Base-by-base conservation (phyloP, 2,113 vertebrate species). In the Brachyhypopomus occidentalis region DNA sequence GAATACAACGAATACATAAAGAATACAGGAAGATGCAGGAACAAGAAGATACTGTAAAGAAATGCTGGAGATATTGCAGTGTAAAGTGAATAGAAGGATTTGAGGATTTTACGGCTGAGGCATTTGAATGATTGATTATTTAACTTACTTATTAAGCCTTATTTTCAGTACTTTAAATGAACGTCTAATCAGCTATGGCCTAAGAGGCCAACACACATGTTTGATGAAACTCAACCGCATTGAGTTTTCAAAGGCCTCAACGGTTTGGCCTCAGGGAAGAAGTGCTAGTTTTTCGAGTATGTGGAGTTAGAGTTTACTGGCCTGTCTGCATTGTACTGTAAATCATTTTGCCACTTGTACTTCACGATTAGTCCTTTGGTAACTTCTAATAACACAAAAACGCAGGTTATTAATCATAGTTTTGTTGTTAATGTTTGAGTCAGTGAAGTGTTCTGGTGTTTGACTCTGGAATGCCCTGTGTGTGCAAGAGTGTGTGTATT, bases 261-360 rank as follows among this genome's bases (percentile, higher is more conserved):
- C 25, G 38, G 58, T 80, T 20, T 73, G 19, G 20, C 70, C 70
- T 80, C 56, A 80, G 78, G 78, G 70, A 64, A 23, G 38, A 52
- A 73, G 16, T 48, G 76, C 5, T 56, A 58, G 66, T 55, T 77
- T 77, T 23, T 45, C 38, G 25, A 63, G 38, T 48, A 52, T 34
- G 30, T 25, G 34, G 5, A 60, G n/a, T 36, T 27, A 58, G 60
- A 34, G 34, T 56, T 56, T 9, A 36, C 23, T n/a, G 64, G 6
- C 3, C 64, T 36, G 19, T 36, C 64, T 66, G 17, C 30, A 5
- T 3, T 17, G 56, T 52, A n/a, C 27, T 16, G 22, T 63, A 1
- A 63, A 58, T 63, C 52, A 12, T 72, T 72, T 62, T 12, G 30
- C 45, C 45, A 2, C 2, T 14, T 52, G 45, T 52, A 52, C 45